Conservation (phyloP, 2,797 vertebrate species). For the Adelosebastes latens region DNA sequence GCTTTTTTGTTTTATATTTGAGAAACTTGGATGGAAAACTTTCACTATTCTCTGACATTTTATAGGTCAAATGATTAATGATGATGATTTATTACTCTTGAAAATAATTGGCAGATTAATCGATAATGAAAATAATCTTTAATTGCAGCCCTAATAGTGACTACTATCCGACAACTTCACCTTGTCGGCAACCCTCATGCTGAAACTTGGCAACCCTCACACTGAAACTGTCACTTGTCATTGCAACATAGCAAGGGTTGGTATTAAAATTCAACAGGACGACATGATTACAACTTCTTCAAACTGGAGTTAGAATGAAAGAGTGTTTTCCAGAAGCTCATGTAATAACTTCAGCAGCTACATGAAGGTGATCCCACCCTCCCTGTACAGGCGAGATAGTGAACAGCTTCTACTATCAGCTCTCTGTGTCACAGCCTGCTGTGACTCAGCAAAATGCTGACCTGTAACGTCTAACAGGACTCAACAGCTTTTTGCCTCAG, state of each 20-base stretch:
- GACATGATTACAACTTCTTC: not conserved
- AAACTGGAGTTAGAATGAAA: not conserved
- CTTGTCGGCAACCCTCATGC: not conserved
- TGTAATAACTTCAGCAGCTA: fast-evolving
- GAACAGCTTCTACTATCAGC: constrained; percentile 29
- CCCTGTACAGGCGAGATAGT: constrained; percentile 70
- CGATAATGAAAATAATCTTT: no score
- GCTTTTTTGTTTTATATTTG: no score
- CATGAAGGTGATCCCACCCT: constrained; percentile 45
- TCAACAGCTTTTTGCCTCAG: constrained; percentile 21
- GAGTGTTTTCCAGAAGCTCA: not conserved
- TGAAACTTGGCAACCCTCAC: not conserved
- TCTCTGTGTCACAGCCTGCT: constrained; percentile 16
- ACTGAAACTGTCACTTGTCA: not conserved
- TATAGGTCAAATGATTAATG: no score
- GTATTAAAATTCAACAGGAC: not conserved
- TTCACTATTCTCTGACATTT: no score
- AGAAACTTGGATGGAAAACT: no score
- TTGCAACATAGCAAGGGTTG: not conserved
- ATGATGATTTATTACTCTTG: no score
- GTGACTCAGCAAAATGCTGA: constrained; percentile 73
- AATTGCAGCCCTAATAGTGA: not conserved
- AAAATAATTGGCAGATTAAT: no score
- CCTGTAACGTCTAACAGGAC: constrained; percentile 46
- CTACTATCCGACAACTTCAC: not conserved